Conservation (phyloP, 2,888 invertebrate species). For the Himalopsyche tibetana region DNA sequence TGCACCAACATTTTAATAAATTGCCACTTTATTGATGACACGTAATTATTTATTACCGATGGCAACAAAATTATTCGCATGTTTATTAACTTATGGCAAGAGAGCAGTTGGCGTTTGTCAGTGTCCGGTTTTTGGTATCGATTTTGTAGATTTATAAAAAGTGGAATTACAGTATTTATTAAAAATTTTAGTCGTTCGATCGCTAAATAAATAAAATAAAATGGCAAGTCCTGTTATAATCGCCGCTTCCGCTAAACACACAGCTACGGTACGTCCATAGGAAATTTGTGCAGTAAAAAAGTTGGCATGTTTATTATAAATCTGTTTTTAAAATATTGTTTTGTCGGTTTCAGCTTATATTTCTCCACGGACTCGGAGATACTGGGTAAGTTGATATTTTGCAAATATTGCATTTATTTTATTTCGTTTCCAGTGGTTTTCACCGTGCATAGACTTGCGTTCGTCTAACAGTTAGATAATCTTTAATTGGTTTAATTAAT, state of each 20-base stretch:
- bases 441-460: background rate
- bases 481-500: slow-evolving; percentile 37
- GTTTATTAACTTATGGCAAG: slow-evolving; percentile 48
- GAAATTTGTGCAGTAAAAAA: slow-evolving; percentile 1
- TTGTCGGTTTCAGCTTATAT: slow-evolving; percentile 84
- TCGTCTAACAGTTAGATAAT: slow-evolving; percentile 5
- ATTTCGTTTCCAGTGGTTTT: background rate
- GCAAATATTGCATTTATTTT: background rate
- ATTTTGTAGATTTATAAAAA: slow-evolving; percentile 58
- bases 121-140: slow-evolving; percentile 59
- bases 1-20: background rate
- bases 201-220: slow-evolving; percentile 26
- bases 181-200: background rate
- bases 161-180: slow-evolving; percentile 52
- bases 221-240: slow-evolving; percentile 85
- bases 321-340: slow-evolving; percentile 37
- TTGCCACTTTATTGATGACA: background rate
- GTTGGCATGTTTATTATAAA: slow-evolving; percentile 27
- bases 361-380: slow-evolving; percentile 96
- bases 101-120: slow-evolving; percentile 57
- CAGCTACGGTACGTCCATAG: slow-evolving; percentile 84
- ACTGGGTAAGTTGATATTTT: slow-evolving; percentile 85
- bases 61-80: slow-evolving; percentile 45
- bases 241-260: slow-evolving; percentile 89
- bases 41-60: background rate